Base-by-base conservation (phyloP, 2,888 invertebrate genomes). In the Chymomyza amoena region DNA sequence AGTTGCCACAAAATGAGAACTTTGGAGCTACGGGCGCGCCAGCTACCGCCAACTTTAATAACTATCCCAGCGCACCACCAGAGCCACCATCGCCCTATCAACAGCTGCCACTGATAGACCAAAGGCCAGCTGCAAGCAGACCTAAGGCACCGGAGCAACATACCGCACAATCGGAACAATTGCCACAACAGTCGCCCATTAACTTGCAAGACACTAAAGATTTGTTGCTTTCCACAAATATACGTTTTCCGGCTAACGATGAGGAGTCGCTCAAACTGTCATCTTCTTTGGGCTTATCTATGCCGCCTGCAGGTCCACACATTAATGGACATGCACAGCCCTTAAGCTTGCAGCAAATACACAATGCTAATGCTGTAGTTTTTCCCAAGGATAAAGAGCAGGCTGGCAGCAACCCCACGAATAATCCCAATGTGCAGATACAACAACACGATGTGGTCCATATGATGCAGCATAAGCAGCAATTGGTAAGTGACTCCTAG, bases 281-380 rank as follows among this genome's bases (percentile, higher is more conserved):
- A 54, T 9, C 54, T 18, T 20, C 54, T 15, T 5, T 18, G 54
- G 39, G 54, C 20, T 20, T 54, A 3, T 0, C 54, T 54, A 9
- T 57, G 10, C 86, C 89, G 2, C 89, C 89, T 0, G 71, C 77
- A 3, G 80, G 80, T 2, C 82, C 86, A n/a, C 85, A 87, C 56
- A 88, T 91, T 0, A 91, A 91, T 76, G 92, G 91, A 0, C 91
- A 91, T 64, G 91, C 91, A 0, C 91, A 91, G 28, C 91, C 92
- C 0, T 69, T 91, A 6, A 90, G 91, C 51, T 76, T 91, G 13
- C 91, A 91, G 64, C 87, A 90, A 68, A 80, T 91, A 16, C 89
- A 90, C 61, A 79, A 79, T 20, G 74, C 82, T 6, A 90, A 90
- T 70, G 87, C 89, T 0, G 88, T 92, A 1, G 90, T 90, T 1